These are phyloP conservation scores for Tetheella fluctuosa DNA, from an alignment of 2,888 invertebrate species.

Conservation along the genomic window DNA sequence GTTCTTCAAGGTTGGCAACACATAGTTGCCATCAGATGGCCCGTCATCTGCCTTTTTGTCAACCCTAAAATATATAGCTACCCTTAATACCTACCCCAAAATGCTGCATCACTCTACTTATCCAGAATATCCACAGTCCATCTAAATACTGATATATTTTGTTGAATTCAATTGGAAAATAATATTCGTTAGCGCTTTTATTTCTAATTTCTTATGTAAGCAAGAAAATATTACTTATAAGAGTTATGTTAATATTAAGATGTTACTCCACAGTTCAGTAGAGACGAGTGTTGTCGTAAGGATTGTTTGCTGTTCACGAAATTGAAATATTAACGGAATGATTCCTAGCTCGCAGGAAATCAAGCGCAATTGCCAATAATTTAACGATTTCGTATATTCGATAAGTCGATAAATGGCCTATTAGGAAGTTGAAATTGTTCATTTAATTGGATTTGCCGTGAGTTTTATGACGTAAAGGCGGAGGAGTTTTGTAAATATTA, in stretches of 20 bases:
- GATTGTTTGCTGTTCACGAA: constrained; percentile 7
- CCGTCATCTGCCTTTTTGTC: too few species aligned
- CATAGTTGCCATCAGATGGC: too few species aligned
- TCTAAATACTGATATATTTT: too few species aligned
- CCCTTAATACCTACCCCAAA: too few species aligned
- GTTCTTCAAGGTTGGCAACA: too few species aligned
- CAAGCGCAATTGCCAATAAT: constrained; percentile 26
- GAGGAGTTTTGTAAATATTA: constrained; percentile 49
- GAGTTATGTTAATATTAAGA: constrained; percentile 7
- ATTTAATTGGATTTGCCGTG: constrained; percentile 51
- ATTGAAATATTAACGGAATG: constrained; percentile 6
- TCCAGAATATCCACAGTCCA: too few species aligned
- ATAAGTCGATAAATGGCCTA: constrained; percentile 57
- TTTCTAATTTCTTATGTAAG: not conserved
- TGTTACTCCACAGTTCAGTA: not conserved
- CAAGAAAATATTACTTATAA: not conserved
- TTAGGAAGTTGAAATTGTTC: constrained; percentile 59
- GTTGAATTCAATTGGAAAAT: too few species aligned
- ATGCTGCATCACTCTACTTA: too few species aligned
- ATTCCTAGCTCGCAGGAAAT: constrained; percentile 17
- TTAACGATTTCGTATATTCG: constrained; percentile 37
- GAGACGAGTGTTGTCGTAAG: not conserved
- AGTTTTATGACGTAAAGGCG: constrained; percentile 42
- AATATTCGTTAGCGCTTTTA: not conserved
- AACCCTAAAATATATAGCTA: too few species aligned